Percentiles rank a stretch among this genome's conserved stretches.
phyloP scores from a whole-genome alignment of 92 coral and sea anemone species.

The Micromussa lordhowensis region DNA sequence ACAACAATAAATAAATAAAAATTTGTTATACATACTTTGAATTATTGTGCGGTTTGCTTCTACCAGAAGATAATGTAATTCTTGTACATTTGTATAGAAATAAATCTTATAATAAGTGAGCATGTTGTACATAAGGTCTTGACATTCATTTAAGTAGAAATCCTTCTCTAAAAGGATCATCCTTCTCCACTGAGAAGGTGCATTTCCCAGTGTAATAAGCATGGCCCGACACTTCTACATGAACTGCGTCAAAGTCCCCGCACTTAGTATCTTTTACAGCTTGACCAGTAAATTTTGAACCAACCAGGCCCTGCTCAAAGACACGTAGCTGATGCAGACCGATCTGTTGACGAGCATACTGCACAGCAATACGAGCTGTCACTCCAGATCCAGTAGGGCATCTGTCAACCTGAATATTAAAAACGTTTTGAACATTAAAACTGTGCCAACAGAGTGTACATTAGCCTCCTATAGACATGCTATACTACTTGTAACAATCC shows the following conservation, averaged over 20 bases:
- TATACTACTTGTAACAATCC: too few species aligned
- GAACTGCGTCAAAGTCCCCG: slow-evolving; percentile 96
- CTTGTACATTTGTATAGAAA: not conserved
- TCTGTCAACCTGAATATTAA: slow-evolving; percentile 83
- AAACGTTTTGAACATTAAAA: not conserved
- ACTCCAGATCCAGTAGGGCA: slow-evolving; percentile 98
- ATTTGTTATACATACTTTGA: not conserved
- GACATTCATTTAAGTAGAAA: slow-evolving; percentile 68
- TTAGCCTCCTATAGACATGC: not conserved
- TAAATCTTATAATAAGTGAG: too few species aligned
- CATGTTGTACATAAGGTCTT: not conserved
- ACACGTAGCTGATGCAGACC: slow-evolving; percentile 79
- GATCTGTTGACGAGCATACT: slow-evolving; percentile 86
- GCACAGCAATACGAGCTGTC: slow-evolving; percentile 97
- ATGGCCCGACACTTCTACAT: slow-evolving; percentile 93
- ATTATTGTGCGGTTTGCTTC: not conserved
- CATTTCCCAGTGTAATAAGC: slow-evolving; percentile 94
- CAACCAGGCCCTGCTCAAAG: slow-evolving; percentile 86
- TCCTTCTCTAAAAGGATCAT: slow-evolving; percentile 88
- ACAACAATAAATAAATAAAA: too few species aligned
- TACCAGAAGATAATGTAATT: not conserved
- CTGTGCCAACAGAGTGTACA: not conserved
- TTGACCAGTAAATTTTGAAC: slow-evolving; percentile 89
- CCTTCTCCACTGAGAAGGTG: slow-evolving; percentile 87
- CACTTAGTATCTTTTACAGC: slow-evolving; percentile 87